phyloP scores from a whole-genome alignment of 2,888 invertebrate species.

The Mythimna pallens region DNA sequence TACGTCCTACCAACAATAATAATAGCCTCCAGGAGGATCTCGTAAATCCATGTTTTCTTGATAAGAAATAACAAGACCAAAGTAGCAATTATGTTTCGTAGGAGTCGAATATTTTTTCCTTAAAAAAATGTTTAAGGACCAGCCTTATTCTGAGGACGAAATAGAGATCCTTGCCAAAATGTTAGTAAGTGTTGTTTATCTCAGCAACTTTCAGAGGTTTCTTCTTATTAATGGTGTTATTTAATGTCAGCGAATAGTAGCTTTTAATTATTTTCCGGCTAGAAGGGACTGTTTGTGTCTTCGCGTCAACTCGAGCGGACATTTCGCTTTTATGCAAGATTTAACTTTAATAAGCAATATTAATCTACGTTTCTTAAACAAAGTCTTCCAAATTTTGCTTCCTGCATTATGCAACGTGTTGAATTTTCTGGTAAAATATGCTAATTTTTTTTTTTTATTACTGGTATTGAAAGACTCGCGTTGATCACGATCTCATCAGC shows the following conservation, averaged over 20 bases:
- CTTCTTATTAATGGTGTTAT: slow-evolving; percentile 87
- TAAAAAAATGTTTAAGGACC: slow-evolving; percentile 65
- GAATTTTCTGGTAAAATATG: slow-evolving; percentile 11
- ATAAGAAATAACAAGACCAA: slow-evolving; percentile 29
- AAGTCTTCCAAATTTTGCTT: slow-evolving; percentile 52
- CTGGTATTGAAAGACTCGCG: not conserved
- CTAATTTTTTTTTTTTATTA: too few relatives aligned
- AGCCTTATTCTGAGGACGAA: slow-evolving; percentile 67
- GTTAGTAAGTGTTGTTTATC: slow-evolving; percentile 85
- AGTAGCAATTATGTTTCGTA: slow-evolving; percentile 41
- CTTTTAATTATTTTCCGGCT: slow-evolving; percentile 86
- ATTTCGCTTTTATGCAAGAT: slow-evolving; percentile 78
- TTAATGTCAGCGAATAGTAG: slow-evolving; percentile 82
- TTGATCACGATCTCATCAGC: not conserved
- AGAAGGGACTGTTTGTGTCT: slow-evolving; percentile 76
- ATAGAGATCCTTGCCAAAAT: slow-evolving; percentile 74
- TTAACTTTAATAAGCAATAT: slow-evolving; percentile 72
- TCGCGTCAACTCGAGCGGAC: slow-evolving; percentile 75
- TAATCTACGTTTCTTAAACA: slow-evolving; percentile 64
- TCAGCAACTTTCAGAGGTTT: slow-evolving; percentile 82
- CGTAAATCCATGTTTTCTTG: slow-evolving; percentile 12
- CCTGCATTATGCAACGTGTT: slow-evolving; percentile 34
- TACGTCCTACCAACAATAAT: slow-evolving; percentile 5
- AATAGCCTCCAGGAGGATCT: not conserved
- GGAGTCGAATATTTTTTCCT: slow-evolving; percentile 47